Evolutionary conservation across 2,888 invertebrate species (phyloP).

Genomic region (Andrena haemorrhoa): DNA sequence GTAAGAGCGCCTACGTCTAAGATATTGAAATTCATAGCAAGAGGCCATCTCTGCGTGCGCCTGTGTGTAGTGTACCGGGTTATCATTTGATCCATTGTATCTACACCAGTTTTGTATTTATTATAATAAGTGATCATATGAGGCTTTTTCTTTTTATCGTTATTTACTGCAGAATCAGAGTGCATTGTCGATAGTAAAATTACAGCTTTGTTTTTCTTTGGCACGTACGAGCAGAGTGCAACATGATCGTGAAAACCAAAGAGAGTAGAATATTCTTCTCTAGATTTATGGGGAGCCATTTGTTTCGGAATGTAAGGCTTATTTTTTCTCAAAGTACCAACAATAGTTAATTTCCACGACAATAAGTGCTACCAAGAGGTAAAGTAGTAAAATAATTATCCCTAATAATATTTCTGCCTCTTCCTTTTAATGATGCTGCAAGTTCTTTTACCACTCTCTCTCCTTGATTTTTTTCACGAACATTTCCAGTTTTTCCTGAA

Average conservation of each 20-base stretch:
- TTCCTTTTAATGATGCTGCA: conserved; percentile 57
- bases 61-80: conserved; percentile 57
- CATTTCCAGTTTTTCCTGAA: conserved; percentile 61
- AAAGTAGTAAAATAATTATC: conserved; percentile 72
- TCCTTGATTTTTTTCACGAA: conserved; percentile 68
- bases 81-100: conserved; percentile 62
- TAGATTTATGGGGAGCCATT: too few relatives aligned
- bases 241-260: too few relatives aligned
- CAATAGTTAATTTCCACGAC: conserved; percentile 66
- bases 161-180: too few relatives aligned
- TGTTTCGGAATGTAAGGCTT: conserved; percentile 55
- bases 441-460: conserved; percentile 75
- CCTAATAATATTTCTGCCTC: conserved; percentile 70
- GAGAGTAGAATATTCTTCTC: too few relatives aligned
- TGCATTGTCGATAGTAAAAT: too few relatives aligned
- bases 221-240: too few relatives aligned
- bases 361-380: conserved; percentile 64
- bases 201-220: too few relatives aligned
- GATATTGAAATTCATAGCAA: conserved; percentile 63
- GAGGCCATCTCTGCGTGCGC: conserved; percentile 59
- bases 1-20: conserved; percentile 57
- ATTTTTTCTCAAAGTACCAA: conserved; percentile 65
- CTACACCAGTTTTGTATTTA: conserved; percentile 61
- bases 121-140: conserved; percentile 57
- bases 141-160: conserved; percentile 12